Base-by-base conservation (phyloP, 2,113 vertebrate species). In the Mus pahari region DNA sequence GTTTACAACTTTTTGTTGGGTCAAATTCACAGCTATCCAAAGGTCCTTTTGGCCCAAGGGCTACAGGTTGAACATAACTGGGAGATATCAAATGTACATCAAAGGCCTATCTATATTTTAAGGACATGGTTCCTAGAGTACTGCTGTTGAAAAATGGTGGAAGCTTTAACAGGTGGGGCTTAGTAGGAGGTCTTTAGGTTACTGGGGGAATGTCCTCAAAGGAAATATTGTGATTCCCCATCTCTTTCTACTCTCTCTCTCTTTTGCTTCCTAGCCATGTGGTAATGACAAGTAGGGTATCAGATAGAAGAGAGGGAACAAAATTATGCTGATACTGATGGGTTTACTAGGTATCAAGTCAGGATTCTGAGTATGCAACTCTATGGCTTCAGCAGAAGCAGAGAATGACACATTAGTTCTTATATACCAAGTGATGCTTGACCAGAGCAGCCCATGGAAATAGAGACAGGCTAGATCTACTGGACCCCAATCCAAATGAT, bases 351-450 rank as follows among this genome's bases (percentile, higher is more conserved):
- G 42, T 71, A n/a, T 58, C 74, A 90, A 58, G 48, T 31, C 39
- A 42, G 48, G 90, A n/a, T 28, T 45, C 86, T 45, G 20, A 22
- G 0, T 55, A 83, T 31, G 10, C 86, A 89, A 42, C 2, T 48
- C 31, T 53, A 39, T 79, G 75, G 24, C 36, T n/a, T 3, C 0
- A 31, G 17, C 70, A 45, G 28, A 75, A 71, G n/a, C 20, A 48
- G 33, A 60, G 82, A 83, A 8, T 2, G 1, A 20, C 24, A 24
- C 0, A 3, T 1, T 17, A 33, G 0, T 28, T 12, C 2, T 33
- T 12, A 26, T 0, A 19, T 24, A n/a, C 10, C 12, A 39, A 28
- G 50, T 1, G 22, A 20, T 74, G 24, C 16, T 5, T 7, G 36
- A 70, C 36, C n/a, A 26, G 3, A 60, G 33, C 22, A 58, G 33